phyloP scores from a whole-genome alignment of 2,888 invertebrate genomes.

The Actias luna region DNA sequence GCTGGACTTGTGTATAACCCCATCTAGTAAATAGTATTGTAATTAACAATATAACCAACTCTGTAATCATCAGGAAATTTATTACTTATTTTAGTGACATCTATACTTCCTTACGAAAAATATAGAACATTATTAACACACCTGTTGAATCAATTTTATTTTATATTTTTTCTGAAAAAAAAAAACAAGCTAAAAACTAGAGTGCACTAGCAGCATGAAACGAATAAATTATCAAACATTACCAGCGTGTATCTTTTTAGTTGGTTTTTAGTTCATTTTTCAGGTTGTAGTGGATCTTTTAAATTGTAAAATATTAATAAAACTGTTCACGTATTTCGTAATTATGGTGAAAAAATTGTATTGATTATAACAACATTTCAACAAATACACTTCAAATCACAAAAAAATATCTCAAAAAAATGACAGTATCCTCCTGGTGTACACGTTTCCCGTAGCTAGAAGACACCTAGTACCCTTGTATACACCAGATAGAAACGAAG shows the following conservation, averaged over 20 bases:
- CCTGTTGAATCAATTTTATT: neutral
- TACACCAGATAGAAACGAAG: too few relatives aligned
- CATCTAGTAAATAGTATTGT: neutral
- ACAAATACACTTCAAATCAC: too few relatives aligned
- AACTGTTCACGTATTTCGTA: neutral
- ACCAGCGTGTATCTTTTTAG: neutral
- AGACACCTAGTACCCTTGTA: too few relatives aligned
- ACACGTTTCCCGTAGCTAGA: too few relatives aligned
- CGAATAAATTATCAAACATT: neutral
- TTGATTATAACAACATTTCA: too few relatives aligned
- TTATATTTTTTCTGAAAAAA: too few relatives aligned
- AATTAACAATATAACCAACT: neutral
- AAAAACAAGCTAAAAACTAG: neutral
- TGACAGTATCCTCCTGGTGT: too few relatives aligned
- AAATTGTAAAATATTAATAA: neutral
- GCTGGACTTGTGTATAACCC: neutral
- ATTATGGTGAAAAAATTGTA: too few relatives aligned
- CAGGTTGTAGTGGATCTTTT: neutral
- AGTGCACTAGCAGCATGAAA: neutral
- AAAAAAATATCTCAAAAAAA: too few relatives aligned
- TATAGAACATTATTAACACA: neutral
- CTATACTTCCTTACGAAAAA: neutral
- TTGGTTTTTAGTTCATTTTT: neutral
- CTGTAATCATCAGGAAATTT: neutral
- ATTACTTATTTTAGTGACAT: slow-evolving; percentile 3